These are phyloP conservation scores for Bryconaethiops microstoma DNA, from an alignment of 2,797 vertebrate genomes.

Conservation along the genomic window DNA sequence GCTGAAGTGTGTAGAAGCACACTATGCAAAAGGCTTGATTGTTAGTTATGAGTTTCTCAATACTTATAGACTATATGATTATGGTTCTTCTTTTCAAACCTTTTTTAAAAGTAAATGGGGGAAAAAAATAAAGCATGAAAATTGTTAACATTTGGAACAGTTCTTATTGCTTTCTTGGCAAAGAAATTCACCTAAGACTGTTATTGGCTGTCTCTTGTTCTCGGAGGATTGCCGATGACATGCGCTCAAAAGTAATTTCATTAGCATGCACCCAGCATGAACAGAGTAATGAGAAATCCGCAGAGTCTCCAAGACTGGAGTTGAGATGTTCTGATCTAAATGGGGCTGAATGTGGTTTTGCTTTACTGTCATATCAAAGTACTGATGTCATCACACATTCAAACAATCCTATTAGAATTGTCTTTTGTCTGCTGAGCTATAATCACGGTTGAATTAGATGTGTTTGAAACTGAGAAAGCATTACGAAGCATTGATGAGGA, in stretches of 20 bases:
- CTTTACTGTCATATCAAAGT: constrained; percentile 69
- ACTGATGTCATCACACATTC: constrained; percentile 66
- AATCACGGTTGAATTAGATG: constrained; percentile 74
- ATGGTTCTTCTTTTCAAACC: constrained; percentile 9
- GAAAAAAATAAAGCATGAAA: constrained; percentile 35
- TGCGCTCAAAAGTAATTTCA: constrained; percentile 55
- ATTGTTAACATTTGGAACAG: constrained; percentile 31
- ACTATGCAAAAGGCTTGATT: background rate
- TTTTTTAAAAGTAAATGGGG: constrained; percentile 8
- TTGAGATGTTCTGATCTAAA: constrained; percentile 61
- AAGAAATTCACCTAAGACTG: constrained; percentile 34
- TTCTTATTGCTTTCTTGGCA: constrained; percentile 32
- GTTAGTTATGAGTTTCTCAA: background rate
- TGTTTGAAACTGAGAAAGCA: constrained; percentile 65
- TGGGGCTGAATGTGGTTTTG: constrained; percentile 48
- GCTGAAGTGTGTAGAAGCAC: background rate
- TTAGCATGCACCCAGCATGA: constrained; percentile 49
- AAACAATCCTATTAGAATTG: constrained; percentile 62
- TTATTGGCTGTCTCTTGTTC: constrained; percentile 50
- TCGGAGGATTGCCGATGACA: constrained; percentile 50
- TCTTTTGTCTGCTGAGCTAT: constrained; percentile 59
- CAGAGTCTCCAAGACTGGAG: constrained; percentile 52
- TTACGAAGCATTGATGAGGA: constrained; percentile 56
- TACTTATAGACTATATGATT: background rate
- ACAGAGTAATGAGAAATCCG: constrained; percentile 50